Conservation (phyloP, 2,797 vertebrate genomes). For the Propithecus deckenii region DNA sequence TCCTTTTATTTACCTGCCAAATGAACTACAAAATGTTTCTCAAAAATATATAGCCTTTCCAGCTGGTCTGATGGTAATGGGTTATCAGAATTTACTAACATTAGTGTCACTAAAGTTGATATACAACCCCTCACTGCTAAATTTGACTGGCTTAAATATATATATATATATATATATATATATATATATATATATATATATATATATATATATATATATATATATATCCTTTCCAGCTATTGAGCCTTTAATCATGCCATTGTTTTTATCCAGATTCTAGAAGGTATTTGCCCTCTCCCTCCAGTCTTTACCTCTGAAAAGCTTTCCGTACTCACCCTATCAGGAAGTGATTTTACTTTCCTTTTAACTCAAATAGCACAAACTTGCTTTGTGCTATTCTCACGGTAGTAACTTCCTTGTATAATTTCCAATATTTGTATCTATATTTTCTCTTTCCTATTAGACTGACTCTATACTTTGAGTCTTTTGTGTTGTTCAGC, state of each 20-base stretch:
- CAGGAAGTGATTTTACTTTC: not conserved
- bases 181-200: too few species aligned
- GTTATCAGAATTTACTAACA: too few species aligned
- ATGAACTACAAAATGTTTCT: slow-evolving; percentile 10
- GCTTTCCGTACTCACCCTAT: not conserved
- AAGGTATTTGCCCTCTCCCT: not conserved
- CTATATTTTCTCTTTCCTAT: not conserved
- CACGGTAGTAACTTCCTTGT: not conserved
- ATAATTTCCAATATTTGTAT: not conserved
- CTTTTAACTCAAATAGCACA: not conserved
- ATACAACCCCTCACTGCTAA: too few species aligned
- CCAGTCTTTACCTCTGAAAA: not conserved
- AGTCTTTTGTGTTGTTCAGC: not conserved
- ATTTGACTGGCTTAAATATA: too few species aligned
- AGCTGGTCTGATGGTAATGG: too few species aligned
- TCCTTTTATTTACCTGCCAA: not conserved
- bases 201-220: too few species aligned
- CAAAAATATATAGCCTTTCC: not conserved
- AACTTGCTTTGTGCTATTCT: not conserved
- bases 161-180: too few species aligned
- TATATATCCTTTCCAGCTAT: not conserved
- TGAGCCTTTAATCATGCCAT: not conserved
- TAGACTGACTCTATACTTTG: not conserved
- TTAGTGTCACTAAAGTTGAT: too few species aligned
- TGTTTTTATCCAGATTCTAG: slow-evolving; percentile 5